Base-by-base conservation (phyloP, 2,888 invertebrate species). In the Fragum fragum region DNA sequence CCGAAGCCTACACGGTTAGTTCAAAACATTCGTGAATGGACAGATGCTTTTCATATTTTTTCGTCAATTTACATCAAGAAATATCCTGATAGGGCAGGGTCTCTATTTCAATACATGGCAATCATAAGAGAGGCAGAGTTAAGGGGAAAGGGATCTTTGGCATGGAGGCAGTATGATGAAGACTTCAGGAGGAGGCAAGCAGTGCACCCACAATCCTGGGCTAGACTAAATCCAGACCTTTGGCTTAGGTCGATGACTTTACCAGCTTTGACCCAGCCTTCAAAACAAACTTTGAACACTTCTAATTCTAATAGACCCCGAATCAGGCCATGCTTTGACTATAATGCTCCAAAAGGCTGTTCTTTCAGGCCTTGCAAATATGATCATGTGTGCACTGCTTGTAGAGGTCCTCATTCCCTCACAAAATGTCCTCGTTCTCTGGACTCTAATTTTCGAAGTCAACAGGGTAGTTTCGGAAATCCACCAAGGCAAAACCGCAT, bases 121-220 rank as follows among this genome's bases (percentile, higher is more conserved):
- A 9, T 73, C 3, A 73, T 73, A 9, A 23, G 73, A 73, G n/a
- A n/a, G 59, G 59, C 9, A 53, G 26, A 55, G 28, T 21, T 9
- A 36, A 32, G 16, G 14, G 11, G 18, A 1, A n/a, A 14, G 29
- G 57, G 72, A 1, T 16, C 53, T 18, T 47, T 73, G 1, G 59
- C 70, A 16, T 76, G 76, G 76, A 18, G 42, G 9, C 16, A 9
- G 21, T 76, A 76, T 52, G 70, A 76, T 47, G 63, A 76, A 52
- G 28, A 71, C 18, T 70, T 76, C 18, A 14, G 63, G n/a, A 23
- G 59, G 23, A 18, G 76, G 26, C 76, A 76, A 47, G 76, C 69
- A n/a, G 32, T 26, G n/a, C 23, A 69, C n/a, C 29, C 29, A 11
- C 76, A 70, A 42, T 47, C 59, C 9, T 76, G 70, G 76, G 39